Evolutionary conservation across 2,113 vertebrate genomes (phyloP), one percentile per base, ranked within the genome.

Genomic region (Gymnarchus niloticus): DNA sequence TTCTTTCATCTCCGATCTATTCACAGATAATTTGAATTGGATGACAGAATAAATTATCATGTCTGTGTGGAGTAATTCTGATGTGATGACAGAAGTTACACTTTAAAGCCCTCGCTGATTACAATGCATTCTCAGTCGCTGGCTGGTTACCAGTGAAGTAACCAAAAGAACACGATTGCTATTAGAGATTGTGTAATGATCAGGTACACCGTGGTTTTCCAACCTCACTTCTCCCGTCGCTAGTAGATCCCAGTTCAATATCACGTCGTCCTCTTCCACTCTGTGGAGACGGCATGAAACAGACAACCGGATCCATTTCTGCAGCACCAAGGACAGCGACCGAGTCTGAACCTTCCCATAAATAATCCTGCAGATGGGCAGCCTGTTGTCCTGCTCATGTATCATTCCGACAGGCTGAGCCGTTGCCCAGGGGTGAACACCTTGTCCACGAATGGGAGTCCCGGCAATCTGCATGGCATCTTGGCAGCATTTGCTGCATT

Each of bases 401-500:
- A 78, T 54, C 69, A 85, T 78, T 85, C 23, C 5, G 51, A 84
- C 83, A 84, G 59, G 59, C 83, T 44, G 25, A 21, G 28, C 3
- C 9, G 84, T 73, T 23, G 28, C 84, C 49, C 6, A 81, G 84
- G 14, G 61, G 49, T 52, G 59, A 73, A 65, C n/a, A 51, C n/a
- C 14, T 28, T 84, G 48, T 52, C 48, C 17, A 12, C 48, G 28
- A 49, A n/a, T 25, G 25, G 61, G 49, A 46, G 17, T 48, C 54
- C 8, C 48, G 46, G 6, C 25, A n/a, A 14, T 8, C 10, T 56
- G 51, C 81, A 52, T 54, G 51, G 51, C 51, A 54, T 54, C 37
- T 33, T 69, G 28, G 28, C 3, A 37, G 12, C 28, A 19, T 4
- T 10, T 37, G 28, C 61, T 14, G 28, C 17, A 65, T 69, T 69